phyloP scores from a whole-genome alignment of 2,888 invertebrate species.

The Spicauda simplicius region DNA sequence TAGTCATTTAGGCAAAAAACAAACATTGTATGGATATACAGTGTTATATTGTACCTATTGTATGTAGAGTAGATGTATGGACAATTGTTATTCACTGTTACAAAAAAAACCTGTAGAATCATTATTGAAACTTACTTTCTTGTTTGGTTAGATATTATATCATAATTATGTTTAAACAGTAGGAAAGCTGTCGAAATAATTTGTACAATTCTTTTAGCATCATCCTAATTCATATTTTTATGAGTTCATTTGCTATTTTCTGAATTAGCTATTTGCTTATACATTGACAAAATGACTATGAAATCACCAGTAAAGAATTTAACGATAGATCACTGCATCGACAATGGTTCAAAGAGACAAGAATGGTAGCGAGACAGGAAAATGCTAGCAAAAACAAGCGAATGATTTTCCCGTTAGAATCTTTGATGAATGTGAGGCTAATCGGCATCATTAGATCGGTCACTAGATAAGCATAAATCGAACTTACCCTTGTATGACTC shows the following conservation, averaged over 20 bases:
- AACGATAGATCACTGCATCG: neutral
- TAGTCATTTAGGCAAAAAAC: neutral
- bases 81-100: no score
- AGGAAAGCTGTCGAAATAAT: no score
- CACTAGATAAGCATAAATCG: neutral
- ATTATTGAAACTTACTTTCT: no score
- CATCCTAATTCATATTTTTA: no score
- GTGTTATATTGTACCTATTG: neutral
- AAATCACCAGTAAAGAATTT: neutral
- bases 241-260: no score
- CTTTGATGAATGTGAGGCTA: neutral
- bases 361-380: neutral
- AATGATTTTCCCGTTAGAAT: conserved; percentile 5
- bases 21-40: neutral
- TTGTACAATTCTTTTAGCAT: no score
- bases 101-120: no score
- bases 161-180: no score
- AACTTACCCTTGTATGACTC: conserved; percentile 67
- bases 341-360: neutral
- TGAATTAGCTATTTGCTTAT: no score
- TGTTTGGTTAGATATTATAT: no score
- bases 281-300: neutral
- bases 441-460: neutral
- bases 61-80: no score
- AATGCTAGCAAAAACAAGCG: neutral